Percentiles rank a stretch among this genome's conserved stretches.
These are phyloP conservation scores for Sylvilagus bachmani DNA, from an alignment of 2,113 vertebrate species.

Conservation along the genomic window DNA sequence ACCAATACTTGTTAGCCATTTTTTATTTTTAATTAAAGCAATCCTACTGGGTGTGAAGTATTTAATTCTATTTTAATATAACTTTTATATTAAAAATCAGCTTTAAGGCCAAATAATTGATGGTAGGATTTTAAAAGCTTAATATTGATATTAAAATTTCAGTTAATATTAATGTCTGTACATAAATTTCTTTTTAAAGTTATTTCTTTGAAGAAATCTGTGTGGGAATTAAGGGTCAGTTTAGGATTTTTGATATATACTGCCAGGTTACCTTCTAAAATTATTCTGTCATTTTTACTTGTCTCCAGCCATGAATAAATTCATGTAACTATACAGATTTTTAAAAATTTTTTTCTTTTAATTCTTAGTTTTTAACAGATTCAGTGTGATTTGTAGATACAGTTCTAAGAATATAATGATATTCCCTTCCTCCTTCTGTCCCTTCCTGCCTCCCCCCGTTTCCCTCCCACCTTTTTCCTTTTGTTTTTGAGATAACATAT, in stretches of 20 bases:
- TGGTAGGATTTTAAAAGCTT: no score
- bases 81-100: not conserved
- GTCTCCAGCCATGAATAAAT: not conserved
- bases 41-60: not conserved
- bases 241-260: not conserved
- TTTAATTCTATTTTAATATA: not conserved
- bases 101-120: no score
- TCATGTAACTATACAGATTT: not conserved
- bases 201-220: not conserved
- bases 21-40: not conserved
- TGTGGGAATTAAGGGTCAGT: not conserved
- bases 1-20: not conserved
- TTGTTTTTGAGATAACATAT: no score
- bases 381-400: no score
- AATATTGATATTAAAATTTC: not conserved
- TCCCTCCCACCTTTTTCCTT: no score
- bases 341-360: no score
- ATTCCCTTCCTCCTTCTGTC: no score
- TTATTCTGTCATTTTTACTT: not conserved
- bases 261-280: constrained; percentile 24
- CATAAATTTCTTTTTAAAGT: not conserved
- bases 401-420: no score
- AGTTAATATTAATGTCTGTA: not conserved
- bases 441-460: no score
- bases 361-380: no score